Percentiles rank a stretch among this genome's conserved stretches.
Evolutionary conservation across 1,140 invertebrate species (phyloP).

Genomic region (Trichogramma pretiosum): DNA sequence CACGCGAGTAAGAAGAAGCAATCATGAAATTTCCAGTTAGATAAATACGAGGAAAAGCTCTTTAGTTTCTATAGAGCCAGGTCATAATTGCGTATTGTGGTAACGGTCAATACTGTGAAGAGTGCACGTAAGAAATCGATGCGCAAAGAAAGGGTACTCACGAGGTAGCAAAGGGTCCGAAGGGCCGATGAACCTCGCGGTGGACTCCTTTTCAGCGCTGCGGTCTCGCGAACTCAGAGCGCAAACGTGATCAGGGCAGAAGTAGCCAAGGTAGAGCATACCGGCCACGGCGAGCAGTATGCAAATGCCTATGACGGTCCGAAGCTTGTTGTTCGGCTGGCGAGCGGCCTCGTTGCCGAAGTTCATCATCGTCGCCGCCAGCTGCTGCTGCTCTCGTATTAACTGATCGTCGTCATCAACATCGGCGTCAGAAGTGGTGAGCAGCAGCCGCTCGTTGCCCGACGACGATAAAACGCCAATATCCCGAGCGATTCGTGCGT

Average conservation of each 20-base stretch:
- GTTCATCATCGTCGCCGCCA: not conserved
- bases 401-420: not conserved
- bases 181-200: too few species aligned
- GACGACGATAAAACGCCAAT: too few species aligned
- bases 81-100: too few species aligned
- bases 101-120: too few species aligned
- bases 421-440: slow-evolving; percentile 28
- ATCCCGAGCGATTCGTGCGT: slow-evolving; percentile 15
- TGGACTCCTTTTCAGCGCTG: too few species aligned
- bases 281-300: slow-evolving; percentile 68
- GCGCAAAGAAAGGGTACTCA: too few species aligned
- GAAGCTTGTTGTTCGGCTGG: slow-evolving; percentile 46
- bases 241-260: slow-evolving; percentile 78
- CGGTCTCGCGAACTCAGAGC: slow-evolving; percentile 51
- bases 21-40: too few species aligned
- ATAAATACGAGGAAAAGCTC: too few species aligned
- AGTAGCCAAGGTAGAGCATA: slow-evolving; percentile 79
- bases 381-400: slow-evolving; percentile 16
- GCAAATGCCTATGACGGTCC: slow-evolving; percentile 68
- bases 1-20: too few species aligned
- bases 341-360: not conserved
- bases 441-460: slow-evolving; percentile 26
- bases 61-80: too few species aligned
- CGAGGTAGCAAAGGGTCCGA: too few species aligned
- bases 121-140: too few species aligned